phyloP scores from a whole-genome alignment of 2,797 vertebrate genomes.

The Anableps anableps region DNA sequence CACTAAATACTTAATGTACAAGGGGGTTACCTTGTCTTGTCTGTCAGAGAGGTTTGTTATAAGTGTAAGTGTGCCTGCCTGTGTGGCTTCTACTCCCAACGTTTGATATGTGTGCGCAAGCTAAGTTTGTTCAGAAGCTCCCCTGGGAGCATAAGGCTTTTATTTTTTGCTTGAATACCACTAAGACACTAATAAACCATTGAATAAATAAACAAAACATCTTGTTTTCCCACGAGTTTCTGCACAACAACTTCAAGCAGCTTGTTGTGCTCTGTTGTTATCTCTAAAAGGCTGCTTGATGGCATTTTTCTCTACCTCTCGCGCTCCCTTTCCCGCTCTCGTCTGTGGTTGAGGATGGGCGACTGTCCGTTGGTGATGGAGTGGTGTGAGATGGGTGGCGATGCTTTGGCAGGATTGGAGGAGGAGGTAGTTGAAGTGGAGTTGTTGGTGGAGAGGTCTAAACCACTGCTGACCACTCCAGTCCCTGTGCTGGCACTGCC shows the following conservation, averaged over 20 bases:
- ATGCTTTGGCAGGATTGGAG: slow-evolving; percentile 91
- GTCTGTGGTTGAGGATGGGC: slow-evolving; percentile 92
- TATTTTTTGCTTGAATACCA: slow-evolving; percentile 63
- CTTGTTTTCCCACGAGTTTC: slow-evolving; percentile 58
- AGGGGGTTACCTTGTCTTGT: slow-evolving; percentile 74
- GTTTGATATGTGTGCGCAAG: slow-evolving; percentile 78
- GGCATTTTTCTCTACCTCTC: slow-evolving; percentile 65
- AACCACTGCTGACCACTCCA: slow-evolving; percentile 77
- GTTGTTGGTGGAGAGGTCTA: slow-evolving; percentile 98
- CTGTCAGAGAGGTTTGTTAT: slow-evolving; percentile 72
- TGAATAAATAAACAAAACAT: slow-evolving; percentile 82
- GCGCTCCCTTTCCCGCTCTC: slow-evolving; percentile 90
- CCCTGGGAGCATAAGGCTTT: slow-evolving; percentile 62
- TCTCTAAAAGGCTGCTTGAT: neutral
- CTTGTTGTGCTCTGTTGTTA: neutral
- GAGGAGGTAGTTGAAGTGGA: slow-evolving; percentile 97
- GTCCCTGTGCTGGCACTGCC: slow-evolving; percentile 12
- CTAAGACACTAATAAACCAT: slow-evolving; percentile 75
- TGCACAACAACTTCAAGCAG: neutral
- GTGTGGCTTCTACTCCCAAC: slow-evolving; percentile 57
- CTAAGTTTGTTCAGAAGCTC: slow-evolving; percentile 68
- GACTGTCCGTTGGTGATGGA: slow-evolving; percentile 98
- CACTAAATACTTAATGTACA: slow-evolving; percentile 86
- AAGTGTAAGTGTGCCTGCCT: slow-evolving; percentile 53
- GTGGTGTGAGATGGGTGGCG: slow-evolving; percentile 94